Conservation (phyloP, 2,113 vertebrate genomes). For the Poicephalus gulielmi region DNA sequence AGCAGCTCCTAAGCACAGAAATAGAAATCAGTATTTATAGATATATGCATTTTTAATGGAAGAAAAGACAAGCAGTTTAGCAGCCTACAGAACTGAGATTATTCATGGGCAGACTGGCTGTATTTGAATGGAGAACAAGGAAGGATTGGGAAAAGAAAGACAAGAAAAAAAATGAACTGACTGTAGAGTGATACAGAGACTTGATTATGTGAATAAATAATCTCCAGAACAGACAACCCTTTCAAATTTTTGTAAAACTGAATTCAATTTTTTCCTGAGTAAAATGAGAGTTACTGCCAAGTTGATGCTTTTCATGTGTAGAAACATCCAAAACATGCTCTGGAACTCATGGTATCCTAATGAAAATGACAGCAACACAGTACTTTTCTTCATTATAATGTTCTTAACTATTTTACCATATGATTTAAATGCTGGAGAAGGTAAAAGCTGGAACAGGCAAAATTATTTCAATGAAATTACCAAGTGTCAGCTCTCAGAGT, state of each 20-base stretch:
- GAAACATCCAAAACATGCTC: background rate
- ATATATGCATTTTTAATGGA: background rate
- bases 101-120: background rate
- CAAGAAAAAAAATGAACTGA: background rate
- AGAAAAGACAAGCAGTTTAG: background rate
- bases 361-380: background rate
- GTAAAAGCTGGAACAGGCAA: background rate
- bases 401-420: background rate
- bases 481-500: background rate
- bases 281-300: background rate
- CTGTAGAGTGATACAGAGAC: background rate
- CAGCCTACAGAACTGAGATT: background rate
- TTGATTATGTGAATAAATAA: slow-evolving; percentile 23
- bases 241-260: background rate
- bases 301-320: background rate
- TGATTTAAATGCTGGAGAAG: background rate
- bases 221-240: background rate
- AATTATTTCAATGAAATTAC: background rate
- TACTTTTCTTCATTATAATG: background rate
- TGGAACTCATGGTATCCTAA: background rate
- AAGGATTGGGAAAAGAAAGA: background rate
- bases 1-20: background rate
- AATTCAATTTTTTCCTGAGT: background rate
- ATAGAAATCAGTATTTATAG: slow-evolving; percentile 33
- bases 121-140: background rate